Percentiles rank a stretch among this genome's conserved stretches.
Evolutionary conservation across 2,797 vertebrate genomes (phyloP).

Genomic region (Paedocypris micromegethes): DNA sequence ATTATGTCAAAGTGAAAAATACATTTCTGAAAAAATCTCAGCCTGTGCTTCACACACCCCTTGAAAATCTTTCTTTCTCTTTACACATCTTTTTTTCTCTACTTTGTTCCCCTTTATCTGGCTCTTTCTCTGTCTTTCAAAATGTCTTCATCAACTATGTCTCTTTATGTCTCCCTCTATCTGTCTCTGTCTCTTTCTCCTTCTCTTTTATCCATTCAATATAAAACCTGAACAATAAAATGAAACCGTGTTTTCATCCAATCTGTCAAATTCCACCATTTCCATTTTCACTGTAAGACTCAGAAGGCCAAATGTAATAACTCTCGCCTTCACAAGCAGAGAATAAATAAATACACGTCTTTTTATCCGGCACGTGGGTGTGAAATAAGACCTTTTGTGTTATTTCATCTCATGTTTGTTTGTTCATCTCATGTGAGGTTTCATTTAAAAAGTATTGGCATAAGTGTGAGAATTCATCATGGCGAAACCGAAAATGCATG

Average conservation of each 20-base stretch:
- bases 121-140: no score
- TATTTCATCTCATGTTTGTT: slow-evolving; percentile 5
- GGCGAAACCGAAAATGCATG: slow-evolving; percentile 4
- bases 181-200: no score
- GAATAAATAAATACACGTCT: no score
- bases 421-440: not conserved
- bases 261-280: slow-evolving; percentile 1
- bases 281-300: slow-evolving; percentile 6
- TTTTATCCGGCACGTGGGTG: not conserved
- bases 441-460: slow-evolving; percentile 14
- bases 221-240: not conserved
- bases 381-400: slow-evolving; percentile 12
- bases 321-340: not conserved
- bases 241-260: not conserved
- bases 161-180: no score
- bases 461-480: slow-evolving; percentile 15
- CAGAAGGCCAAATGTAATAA: not conserved
- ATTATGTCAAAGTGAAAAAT: no score
- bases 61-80: no score
- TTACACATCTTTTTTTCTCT: no score
- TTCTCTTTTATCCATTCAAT: no score
- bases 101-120: no score
- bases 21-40: no score
- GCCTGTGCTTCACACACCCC: no score
- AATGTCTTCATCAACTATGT: no score